A percentile compares a stretch with the other conserved stretches of the same genome.
phyloP scores from a whole-genome alignment of 2,113 vertebrate genomes.

The Psammodynastes pulverulentus region DNA sequence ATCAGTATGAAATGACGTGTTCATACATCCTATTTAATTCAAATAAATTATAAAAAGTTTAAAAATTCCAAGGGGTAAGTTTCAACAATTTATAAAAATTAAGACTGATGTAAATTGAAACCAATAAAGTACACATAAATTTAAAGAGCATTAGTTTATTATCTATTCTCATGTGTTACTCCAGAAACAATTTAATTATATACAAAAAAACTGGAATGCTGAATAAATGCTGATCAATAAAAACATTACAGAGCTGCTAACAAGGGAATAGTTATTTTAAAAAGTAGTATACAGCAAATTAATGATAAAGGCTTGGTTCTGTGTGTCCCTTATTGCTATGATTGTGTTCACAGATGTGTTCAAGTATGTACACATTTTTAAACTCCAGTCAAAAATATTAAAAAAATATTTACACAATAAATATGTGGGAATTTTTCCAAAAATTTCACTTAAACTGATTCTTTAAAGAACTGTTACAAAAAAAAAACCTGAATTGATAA shows the following conservation, averaged over 20 bases:
- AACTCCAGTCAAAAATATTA: constrained; percentile 68
- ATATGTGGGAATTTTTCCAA: constrained; percentile 62
- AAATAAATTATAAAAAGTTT: neutral
- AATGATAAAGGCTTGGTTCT: constrained; percentile 72
- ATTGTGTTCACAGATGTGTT: constrained; percentile 78
- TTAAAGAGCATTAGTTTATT: constrained; percentile 92
- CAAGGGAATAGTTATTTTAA: constrained; percentile 67
- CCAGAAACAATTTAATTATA: constrained; percentile 87
- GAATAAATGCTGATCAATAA: constrained; percentile 80
- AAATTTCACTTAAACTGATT: constrained; percentile 65
- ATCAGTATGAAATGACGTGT: neutral
- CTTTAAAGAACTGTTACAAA: constrained; percentile 60
- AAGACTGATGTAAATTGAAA: neutral
- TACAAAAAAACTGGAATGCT: constrained; percentile 96
- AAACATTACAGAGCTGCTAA: constrained; percentile 75
- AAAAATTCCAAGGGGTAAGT: neutral
- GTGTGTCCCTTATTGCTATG: constrained; percentile 85
- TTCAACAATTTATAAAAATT: neutral
- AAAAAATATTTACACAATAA: constrained; percentile 81
- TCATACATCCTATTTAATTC: neutral
- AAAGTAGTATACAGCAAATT: constrained; percentile 74
- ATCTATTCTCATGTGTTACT: constrained; percentile 83
- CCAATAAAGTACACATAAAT: constrained; percentile 52
- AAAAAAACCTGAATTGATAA: constrained; percentile 45
- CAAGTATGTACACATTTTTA: constrained; percentile 80